Conservation (phyloP, 2,888 invertebrate genomes). For the Leptinotarsa rubiginosa region DNA sequence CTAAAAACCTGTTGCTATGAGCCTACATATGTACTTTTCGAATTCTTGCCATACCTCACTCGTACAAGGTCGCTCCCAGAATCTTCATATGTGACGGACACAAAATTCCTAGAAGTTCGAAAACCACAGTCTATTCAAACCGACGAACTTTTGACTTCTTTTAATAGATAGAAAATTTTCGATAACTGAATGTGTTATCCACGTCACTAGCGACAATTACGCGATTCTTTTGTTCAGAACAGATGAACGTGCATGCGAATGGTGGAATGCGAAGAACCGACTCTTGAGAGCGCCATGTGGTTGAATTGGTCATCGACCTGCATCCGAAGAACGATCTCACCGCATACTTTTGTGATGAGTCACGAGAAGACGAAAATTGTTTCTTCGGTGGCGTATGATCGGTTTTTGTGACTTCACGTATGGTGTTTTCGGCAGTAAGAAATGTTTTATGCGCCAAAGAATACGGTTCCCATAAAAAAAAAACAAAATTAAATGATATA, state of each 20-base stretch:
- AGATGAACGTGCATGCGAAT: slow-evolving; percentile 28
- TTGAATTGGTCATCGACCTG: slow-evolving; percentile 47
- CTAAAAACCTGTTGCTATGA: no score
- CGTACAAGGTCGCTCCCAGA: no score
- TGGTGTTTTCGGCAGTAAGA: not conserved
- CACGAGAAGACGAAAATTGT: slow-evolving; percentile 20
- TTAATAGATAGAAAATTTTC: not conserved
- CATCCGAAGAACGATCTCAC: slow-evolving; percentile 27
- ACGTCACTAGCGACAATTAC: slow-evolving; percentile 25
- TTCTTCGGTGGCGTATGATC: not conserved
- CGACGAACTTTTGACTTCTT: no score
- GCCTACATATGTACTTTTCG: no score
- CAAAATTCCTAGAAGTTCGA: no score
- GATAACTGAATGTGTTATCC: not conserved
- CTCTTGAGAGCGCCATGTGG: slow-evolving; percentile 41
- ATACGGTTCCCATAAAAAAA: no score
- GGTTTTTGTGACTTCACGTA: slow-evolving; percentile 1
- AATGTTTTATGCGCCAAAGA: no score
- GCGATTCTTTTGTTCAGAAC: slow-evolving; percentile 28
- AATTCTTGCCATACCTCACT: no score
- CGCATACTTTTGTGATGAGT: slow-evolving; percentile 27
- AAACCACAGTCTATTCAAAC: no score
- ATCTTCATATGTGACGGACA: no score
- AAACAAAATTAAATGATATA: no score
- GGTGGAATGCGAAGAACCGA: slow-evolving; percentile 34